phyloP scores from a whole-genome alignment of 2,888 invertebrate genomes.

The Cepaea hortensis region DNA sequence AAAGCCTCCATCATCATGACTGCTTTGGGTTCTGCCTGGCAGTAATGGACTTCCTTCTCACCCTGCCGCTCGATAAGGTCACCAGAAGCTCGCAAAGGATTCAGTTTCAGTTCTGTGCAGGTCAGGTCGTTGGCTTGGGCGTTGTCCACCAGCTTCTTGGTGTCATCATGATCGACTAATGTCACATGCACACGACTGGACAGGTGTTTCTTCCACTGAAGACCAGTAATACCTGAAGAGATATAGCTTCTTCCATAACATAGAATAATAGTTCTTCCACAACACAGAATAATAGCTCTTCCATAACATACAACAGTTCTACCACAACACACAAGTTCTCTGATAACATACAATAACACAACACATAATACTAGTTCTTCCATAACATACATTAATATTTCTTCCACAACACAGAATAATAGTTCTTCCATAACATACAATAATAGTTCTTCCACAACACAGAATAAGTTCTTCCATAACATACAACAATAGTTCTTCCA shows the following conservation, averaged over 20 bases:
- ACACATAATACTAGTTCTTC: no score
- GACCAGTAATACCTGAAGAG: constrained; percentile 59
- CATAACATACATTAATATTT: no score
- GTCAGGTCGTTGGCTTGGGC: constrained; percentile 55
- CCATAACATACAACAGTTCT: no score
- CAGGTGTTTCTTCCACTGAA: constrained; percentile 66
- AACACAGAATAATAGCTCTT: no score
- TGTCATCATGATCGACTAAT: constrained; percentile 54
- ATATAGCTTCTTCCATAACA: not conserved
- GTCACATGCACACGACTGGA: constrained; percentile 60
- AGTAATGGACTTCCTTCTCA: constrained; percentile 56
- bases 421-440: no score
- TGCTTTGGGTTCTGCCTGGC: constrained; percentile 58
- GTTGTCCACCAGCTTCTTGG: constrained; percentile 51
- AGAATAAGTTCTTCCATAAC: no score
- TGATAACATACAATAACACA: no score
- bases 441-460: no score
- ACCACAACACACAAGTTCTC: no score
- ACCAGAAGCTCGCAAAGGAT: constrained; percentile 55
- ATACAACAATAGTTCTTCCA: no score
- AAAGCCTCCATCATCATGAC: constrained; percentile 64
- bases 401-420: no score
- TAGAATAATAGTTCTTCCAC: no score
- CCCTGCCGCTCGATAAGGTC: constrained; percentile 52
- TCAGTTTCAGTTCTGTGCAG: constrained; percentile 49